These are phyloP conservation scores for Buceros bicornis DNA, from an alignment of 2,797 vertebrate species.

Conservation along the genomic window DNA sequence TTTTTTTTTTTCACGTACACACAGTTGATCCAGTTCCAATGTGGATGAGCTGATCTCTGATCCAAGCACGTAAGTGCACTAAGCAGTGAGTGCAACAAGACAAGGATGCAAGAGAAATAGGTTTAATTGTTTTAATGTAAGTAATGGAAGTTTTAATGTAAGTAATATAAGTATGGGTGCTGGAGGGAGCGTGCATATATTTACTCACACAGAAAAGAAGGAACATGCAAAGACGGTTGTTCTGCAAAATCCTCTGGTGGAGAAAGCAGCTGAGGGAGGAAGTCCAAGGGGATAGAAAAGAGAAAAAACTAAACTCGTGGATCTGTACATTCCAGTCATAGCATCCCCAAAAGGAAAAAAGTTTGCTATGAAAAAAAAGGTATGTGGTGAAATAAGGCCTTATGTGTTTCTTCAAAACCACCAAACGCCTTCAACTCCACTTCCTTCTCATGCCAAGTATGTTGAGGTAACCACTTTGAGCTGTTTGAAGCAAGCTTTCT, in stretches of 20 bases:
- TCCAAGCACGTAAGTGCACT: background rate
- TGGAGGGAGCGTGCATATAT: background rate
- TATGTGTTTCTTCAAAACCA: constrained; percentile 54
- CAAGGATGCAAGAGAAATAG: background rate
- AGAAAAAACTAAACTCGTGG: background rate
- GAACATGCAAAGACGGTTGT: background rate
- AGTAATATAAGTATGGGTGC: background rate
- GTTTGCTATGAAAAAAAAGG: background rate
- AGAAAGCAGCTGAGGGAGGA: background rate
- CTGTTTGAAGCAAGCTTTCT: background rate
- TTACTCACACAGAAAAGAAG: background rate
- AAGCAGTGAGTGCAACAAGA: background rate
- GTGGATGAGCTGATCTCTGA: background rate
- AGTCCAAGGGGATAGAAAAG: background rate
- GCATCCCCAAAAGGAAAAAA: background rate
- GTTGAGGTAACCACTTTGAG: constrained; percentile 43
- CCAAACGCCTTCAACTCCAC: constrained; percentile 13
- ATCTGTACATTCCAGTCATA: constrained; percentile 70
- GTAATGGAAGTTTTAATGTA: too few species aligned
- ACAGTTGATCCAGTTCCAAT: background rate
- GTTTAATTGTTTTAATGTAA: background rate
- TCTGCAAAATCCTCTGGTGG: background rate
- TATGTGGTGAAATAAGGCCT: constrained; percentile 34
- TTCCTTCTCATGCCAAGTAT: constrained; percentile 28
- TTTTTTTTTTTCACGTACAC: background rate